Conservation (phyloP, 2,888 invertebrate genomes). For the Keiferia lycopersicella region DNA sequence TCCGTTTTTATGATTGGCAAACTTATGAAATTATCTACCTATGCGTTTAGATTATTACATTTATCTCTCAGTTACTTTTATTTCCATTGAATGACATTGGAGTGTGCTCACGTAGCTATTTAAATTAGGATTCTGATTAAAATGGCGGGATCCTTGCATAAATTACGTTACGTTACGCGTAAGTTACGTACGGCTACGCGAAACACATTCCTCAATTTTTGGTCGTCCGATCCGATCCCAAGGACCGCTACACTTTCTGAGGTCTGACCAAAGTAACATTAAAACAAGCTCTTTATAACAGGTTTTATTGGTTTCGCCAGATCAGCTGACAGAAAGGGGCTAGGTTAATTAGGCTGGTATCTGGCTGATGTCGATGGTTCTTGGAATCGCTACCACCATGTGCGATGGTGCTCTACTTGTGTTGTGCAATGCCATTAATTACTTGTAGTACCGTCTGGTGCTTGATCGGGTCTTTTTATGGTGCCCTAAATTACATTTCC, state of each 20-base stretch:
- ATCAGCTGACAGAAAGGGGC: constrained; percentile 9
- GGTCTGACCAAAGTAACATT: too few species aligned
- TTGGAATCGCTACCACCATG: constrained; percentile 26
- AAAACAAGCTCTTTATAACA: not conserved
- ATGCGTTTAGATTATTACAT: not conserved
- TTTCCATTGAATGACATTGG: too few species aligned
- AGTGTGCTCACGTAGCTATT: too few species aligned
- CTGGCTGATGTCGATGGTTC: constrained; percentile 29
- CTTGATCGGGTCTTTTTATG: not conserved
- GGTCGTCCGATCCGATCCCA: too few species aligned
- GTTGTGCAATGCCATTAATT: not conserved
- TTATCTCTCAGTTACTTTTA: too few species aligned
- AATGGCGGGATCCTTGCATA: too few species aligned
- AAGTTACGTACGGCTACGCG: too few species aligned
- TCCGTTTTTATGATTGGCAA: constrained; percentile 10
- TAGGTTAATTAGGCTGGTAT: constrained; percentile 23
- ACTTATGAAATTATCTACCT: not conserved
- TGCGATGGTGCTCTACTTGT: constrained; percentile 4
- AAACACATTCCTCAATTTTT: too few species aligned
- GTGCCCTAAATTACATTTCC: too few species aligned
- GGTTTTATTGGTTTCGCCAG: not conserved
- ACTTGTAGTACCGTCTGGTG: not conserved
- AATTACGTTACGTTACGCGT: too few species aligned
- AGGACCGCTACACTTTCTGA: too few species aligned
- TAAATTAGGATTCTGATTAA: too few species aligned